These are phyloP conservation scores for Lophura nycthemera DNA, from an alignment of 2,113 vertebrate species.

Conservation along the genomic window DNA sequence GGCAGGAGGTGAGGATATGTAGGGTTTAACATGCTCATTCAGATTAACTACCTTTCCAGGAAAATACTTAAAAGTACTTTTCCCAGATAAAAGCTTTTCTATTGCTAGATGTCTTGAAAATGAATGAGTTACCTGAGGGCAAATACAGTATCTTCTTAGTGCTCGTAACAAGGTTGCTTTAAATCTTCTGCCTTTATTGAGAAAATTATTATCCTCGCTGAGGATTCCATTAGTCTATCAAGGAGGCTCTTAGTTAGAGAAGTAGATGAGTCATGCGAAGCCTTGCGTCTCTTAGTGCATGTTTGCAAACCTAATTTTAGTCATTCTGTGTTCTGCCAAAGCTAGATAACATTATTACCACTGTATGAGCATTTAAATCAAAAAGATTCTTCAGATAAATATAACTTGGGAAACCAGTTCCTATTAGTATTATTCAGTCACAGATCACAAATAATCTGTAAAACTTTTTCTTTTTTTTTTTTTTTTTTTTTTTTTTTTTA, in stretches of 20 bases:
- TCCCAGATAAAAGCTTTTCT: slow-evolving; percentile 21
- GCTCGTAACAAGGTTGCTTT: neutral
- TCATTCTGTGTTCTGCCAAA: slow-evolving; percentile 45
- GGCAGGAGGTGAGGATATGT: neutral
- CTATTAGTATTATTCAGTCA: neutral
- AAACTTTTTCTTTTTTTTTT: neutral
- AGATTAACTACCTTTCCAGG: slow-evolving; percentile 11
- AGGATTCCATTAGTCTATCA: slow-evolving; percentile 36
- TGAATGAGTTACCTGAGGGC: neutral
- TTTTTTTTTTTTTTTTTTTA: neutral
- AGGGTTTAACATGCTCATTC: neutral
- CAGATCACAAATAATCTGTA: neutral
- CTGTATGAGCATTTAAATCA: slow-evolving; percentile 14
- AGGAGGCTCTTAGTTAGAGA: neutral
- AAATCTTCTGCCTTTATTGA: slow-evolving; percentile 50
- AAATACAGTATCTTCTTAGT: neutral
- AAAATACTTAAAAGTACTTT: slow-evolving; percentile 22
- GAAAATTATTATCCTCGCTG: slow-evolving; percentile 11
- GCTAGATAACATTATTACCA: slow-evolving; percentile 54
- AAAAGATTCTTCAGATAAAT: slow-evolving; percentile 37
- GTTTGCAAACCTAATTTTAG: slow-evolving; percentile 71
- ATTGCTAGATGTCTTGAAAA: slow-evolving; percentile 35
- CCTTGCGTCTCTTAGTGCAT: slow-evolving; percentile 33
- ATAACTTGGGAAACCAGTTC: neutral
- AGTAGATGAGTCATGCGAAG: slow-evolving; percentile 60